Percentiles rank a stretch among this genome's conserved stretches.
Evolutionary conservation across 2,113 vertebrate genomes (phyloP).

Genomic region (Anthoscopus minutus): DNA sequence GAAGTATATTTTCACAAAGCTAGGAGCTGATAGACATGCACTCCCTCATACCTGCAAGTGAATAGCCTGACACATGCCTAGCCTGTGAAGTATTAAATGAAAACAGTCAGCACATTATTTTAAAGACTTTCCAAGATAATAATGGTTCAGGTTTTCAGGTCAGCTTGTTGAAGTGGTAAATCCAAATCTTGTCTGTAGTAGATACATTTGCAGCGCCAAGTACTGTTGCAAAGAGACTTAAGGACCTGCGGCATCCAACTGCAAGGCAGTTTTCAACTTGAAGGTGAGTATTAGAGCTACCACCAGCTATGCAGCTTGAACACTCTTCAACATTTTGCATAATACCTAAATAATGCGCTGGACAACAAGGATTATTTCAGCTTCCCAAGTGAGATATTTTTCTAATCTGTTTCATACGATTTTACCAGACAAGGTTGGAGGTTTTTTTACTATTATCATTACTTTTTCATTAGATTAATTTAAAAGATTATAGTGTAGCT

Average conservation of each 20-base stretch:
- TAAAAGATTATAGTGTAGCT: not conserved
- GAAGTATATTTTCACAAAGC: not conserved
- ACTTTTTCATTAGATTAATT: not conserved
- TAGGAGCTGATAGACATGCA: not conserved
- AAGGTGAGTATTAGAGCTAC: not conserved
- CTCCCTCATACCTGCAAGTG: not conserved
- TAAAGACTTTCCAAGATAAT: not conserved
- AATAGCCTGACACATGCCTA: not conserved
- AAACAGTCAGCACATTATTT: not conserved
- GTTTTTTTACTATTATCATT: not conserved
- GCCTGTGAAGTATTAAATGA: not conserved
- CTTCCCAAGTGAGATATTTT: not conserved
- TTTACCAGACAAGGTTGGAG: not conserved
- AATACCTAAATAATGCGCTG: not conserved
- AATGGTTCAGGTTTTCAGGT: not conserved
- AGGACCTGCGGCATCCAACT: not conserved
- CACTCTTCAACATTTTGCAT: not conserved
- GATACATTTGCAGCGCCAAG: not conserved
- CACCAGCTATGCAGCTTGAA: not conserved
- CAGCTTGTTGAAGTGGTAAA: not conserved
- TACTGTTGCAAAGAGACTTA: not conserved
- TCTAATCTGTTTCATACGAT: not conserved
- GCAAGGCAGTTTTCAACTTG: not conserved
- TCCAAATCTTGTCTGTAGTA: not conserved
- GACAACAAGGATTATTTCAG: not conserved